Percentiles rank a stretch among this genome's conserved stretches.
These are phyloP conservation scores for Aspiorhynchus laticeps DNA, from an alignment of 2,113 vertebrate genomes.

Conservation along the genomic window DNA sequence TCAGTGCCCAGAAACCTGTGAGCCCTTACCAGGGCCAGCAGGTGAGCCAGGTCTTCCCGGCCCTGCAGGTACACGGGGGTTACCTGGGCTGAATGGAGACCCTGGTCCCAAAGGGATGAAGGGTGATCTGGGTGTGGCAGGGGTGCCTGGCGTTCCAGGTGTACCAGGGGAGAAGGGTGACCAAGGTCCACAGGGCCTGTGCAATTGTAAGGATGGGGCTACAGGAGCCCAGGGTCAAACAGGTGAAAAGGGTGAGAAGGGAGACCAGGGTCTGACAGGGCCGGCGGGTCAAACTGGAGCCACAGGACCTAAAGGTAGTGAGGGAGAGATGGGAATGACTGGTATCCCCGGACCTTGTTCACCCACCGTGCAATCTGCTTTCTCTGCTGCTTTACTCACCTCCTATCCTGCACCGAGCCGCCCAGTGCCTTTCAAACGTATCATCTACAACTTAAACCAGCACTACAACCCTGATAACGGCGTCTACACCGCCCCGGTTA, in stretches of 20 bases:
- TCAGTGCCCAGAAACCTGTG: conserved; percentile 66
- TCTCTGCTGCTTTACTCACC: conserved; percentile 58
- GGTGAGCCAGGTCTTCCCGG: conserved; percentile 68
- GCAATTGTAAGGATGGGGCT: conserved; percentile 65
- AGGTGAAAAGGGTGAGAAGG: conserved; percentile 58
- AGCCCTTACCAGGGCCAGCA: conserved; percentile 43
- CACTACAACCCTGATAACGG: conserved; percentile 63
- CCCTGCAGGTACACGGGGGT: conserved; percentile 60
- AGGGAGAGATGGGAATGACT: conserved; percentile 60
- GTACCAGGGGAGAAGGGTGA: conserved; percentile 66
- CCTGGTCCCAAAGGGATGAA: conserved; percentile 59
- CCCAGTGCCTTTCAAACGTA: conserved; percentile 61
- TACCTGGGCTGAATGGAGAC: conserved; percentile 55
- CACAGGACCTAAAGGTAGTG: conserved; percentile 59
- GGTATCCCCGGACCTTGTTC: conserved; percentile 71
- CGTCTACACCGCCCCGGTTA: conserved; percentile 67
- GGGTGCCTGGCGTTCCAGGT: conserved; percentile 59
- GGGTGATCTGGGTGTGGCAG: conserved; percentile 65
- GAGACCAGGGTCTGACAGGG: conserved; percentile 59
- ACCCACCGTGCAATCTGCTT: conserved; percentile 68
- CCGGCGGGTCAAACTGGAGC: conserved; percentile 43
- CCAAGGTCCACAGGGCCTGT: conserved; percentile 62
- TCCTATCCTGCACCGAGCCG: conserved; percentile 57
- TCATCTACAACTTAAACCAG: conserved; percentile 63
- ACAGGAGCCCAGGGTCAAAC: conserved; percentile 59